Evolutionary conservation across 2,888 invertebrate species (phyloP).

Genomic region (Nephrotoma guestfalica): DNA sequence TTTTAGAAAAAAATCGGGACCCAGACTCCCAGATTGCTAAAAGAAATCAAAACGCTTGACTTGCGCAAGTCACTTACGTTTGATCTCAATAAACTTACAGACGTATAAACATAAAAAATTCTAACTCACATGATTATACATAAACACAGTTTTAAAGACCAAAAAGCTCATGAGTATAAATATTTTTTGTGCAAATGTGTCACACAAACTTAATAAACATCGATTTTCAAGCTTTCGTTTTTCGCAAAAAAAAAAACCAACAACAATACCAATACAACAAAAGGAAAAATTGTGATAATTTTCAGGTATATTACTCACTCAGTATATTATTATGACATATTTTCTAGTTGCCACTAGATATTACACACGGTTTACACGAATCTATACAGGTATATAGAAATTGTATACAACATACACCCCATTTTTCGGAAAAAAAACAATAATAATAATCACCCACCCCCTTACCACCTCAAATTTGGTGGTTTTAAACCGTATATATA

Average conservation of each 20-base stretch:
- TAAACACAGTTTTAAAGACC: background rate
- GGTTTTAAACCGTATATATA: background rate
- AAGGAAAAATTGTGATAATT: background rate
- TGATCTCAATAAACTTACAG: background rate
- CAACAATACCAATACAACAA: too few relatives aligned
- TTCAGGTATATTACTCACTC: background rate
- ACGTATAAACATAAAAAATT: background rate
- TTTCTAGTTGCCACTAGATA: background rate
- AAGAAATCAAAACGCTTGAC: too few relatives aligned
- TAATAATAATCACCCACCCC: background rate
- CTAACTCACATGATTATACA: background rate
- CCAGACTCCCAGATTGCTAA: too few relatives aligned
- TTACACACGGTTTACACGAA: background rate
- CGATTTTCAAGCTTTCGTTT: background rate
- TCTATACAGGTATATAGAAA: background rate
- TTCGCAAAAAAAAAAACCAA: background rate
- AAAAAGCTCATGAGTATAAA: background rate
- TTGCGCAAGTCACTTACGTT: background rate
- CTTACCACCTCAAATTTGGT: background rate
- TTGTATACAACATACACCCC: background rate
- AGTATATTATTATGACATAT: background rate
- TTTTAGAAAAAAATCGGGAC: too few relatives aligned
- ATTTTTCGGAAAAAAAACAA: background rate
- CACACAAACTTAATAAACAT: background rate
- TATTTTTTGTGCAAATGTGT: background rate